These are phyloP conservation scores for Ormyrus thymus DNA, from an alignment of 2,888 invertebrate species.

Conservation along the genomic window DNA sequence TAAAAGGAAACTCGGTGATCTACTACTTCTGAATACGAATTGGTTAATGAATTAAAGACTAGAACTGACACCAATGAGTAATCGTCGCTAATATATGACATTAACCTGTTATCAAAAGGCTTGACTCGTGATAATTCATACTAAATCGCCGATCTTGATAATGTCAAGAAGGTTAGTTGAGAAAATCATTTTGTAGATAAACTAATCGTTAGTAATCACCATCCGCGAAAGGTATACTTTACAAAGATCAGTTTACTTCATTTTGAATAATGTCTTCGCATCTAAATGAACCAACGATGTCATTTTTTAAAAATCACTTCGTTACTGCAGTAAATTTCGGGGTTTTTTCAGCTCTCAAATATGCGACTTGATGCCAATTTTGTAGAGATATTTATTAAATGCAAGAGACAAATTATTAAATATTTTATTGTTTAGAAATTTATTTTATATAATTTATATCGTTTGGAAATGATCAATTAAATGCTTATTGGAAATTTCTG, in stretches of 20 bases:
- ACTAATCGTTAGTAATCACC: conserved; percentile 21
- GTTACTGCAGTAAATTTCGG: too few relatives aligned
- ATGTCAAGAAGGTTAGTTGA: conserved; percentile 28
- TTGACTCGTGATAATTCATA: conserved; percentile 30
- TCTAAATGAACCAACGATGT: neutral
- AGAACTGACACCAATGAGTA: conserved; percentile 18
- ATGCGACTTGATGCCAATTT: too few relatives aligned
- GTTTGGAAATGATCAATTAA: too few relatives aligned
- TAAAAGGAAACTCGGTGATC: neutral
- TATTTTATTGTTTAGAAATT: too few relatives aligned
- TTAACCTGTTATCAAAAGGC: conserved; percentile 39
- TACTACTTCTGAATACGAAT: conserved; percentile 11
- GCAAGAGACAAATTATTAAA: too few relatives aligned
- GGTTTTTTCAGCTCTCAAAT: too few relatives aligned
- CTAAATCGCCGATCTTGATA: conserved; percentile 35
- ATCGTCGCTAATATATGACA: conserved; percentile 42
- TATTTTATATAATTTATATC: too few relatives aligned
- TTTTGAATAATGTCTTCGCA: neutral
- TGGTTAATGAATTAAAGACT: conserved; percentile 16
- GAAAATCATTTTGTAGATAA: conserved; percentile 28
- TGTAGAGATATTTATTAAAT: too few relatives aligned
- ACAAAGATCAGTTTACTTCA: conserved; percentile 1
- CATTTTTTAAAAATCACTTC: too few relatives aligned
- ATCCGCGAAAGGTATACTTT: neutral
- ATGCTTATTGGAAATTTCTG: too few relatives aligned